Base-by-base conservation (phyloP, 2,888 invertebrate genomes). In the Monochamus alternatus region DNA sequence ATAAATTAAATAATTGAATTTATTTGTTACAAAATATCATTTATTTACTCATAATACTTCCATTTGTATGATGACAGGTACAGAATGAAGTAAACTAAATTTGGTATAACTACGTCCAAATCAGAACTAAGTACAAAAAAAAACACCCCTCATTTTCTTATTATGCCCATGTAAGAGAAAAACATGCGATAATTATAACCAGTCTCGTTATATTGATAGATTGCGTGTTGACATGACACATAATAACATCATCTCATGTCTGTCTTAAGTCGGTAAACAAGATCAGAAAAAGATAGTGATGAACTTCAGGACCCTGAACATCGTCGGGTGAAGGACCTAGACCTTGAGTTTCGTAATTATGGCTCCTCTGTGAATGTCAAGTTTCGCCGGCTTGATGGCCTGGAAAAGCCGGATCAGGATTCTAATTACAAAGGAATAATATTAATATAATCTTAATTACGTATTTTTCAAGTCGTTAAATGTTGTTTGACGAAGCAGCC, bases 291-390 rank as follows among this genome's bases (percentile, higher is more conserved):
- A 22, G 58, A 58, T 58, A 43, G 22, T 68, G 60, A 69, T 69
- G 69, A 69, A 69, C 69, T 69, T 59, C 69, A 4, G 60, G 60
- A 60, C 69, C 69, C 60, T 69, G 60, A 60, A 60, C n/a, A 60
- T 47, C 4, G 69, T 47, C 10, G 60, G 43, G 69, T 60, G 47
- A 62, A 69, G 10, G 69, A 69, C 69, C 69, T 60, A 69, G 69
- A 69, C 69, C 60, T 69, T 69, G 69, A 60, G 31, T 3, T 60
- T 62, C 60, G 60, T 60, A 69, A 69, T 69, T 69, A 69, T 44
- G 60, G 9, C 9, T 12, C 47, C 59, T 47, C 38, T 69, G 43
- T 12, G 3, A 55, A 30, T 58, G 44, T 30, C 59, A 38, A 58
- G 32, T 43, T 68, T 68, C 31, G 38, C 43, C 14, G 14, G 59